Base-by-base conservation (phyloP, 1,140 invertebrate species). In the Bombus haemorrhoidalis region DNA sequence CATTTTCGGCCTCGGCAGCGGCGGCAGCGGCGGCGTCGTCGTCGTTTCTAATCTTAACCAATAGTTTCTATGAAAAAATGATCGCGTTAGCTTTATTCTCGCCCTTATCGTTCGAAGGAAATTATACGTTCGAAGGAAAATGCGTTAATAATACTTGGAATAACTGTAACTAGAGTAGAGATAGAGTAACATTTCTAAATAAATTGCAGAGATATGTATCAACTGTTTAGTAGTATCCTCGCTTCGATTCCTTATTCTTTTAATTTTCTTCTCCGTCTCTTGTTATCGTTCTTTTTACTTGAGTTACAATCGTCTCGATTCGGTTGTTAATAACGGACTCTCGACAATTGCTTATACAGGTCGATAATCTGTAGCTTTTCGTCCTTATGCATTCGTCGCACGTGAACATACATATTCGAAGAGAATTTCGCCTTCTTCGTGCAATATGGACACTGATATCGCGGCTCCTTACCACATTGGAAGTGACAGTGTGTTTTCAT, bases 361-460 rank as follows among this genome's bases (percentile, higher is more conserved):
- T 93, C 93, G 41, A 93, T 93, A 37, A 93, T 93, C 34, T 92
- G 85, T 47, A 92, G 32, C 47, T 91, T 91, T 32, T 90, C 59
- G 18, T 90, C 81, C 10, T 89, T 91, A 66, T 95, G 94, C 80
- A 93, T 93, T 22, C 86, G 86, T 64, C 94, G 88, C 10, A 95
- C 91, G 69, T 95, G 95, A 12, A 92, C 87, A 37, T 95, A 94
- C 88, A 96, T 93, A 57, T 95, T 95, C 6, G 93, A 94, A 6
- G 94, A 95, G n/a, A 93, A 94, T 69, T 95, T 95, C 15, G 93
- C 91, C 57, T 91, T 94, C 62, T 95, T 93, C 12, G 97, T 96
- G 93, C 97, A 98, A 93, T 97, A 97, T 2, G 97, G 97, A 92
- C 97, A 98, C 90, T 97, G 96, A 91, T 97, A 98, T 88, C 97